Base-by-base conservation (phyloP, 2,888 invertebrate genomes). In the Gasteruption jaculator region DNA sequence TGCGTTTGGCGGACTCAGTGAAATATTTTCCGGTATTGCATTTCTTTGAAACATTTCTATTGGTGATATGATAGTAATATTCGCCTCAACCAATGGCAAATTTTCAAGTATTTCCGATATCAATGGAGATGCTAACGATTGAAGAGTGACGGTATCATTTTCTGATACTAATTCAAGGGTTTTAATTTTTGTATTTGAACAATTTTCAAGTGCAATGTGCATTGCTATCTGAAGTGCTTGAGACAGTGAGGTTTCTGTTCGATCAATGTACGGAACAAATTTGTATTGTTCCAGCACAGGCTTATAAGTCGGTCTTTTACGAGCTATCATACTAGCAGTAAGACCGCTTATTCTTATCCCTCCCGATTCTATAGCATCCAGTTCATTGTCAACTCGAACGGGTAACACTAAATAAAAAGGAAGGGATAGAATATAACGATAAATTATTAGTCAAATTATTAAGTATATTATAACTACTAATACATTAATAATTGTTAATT, bases 1-100 rank as follows among this genome's bases (percentile, higher is more conserved):
- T 1, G 83, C 71, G 34, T 86, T 82, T 0, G 84, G 79, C 52
- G 85, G 82, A 3, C 86, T 75, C 8, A 85, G 62, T 0, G 87
- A 86, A 25, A 84, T 64, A 54, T 88, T n/a, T n/a, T n/a, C n/a
- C n/a, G n/a, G n/a, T n/a, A n/a, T n/a, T n/a, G n/a, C n/a, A n/a
- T 20, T 73, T 66, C 1, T 68, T 53, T 1, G 77, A 74, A n/a
- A n/a, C n/a, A n/a, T n/a, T n/a, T n/a, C n/a, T n/a, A n/a, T n/a
- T n/a, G n/a, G n/a, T n/a, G n/a, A n/a, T n/a, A n/a, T n/a, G n/a
- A n/a, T n/a, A n/a, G n/a, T n/a, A n/a, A n/a, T n/a, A n/a, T n/a
- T n/a, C n/a, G n/a, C n/a, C n/a, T n/a, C n/a, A n/a, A n/a, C n/a
- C n/a, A n/a, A n/a, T n/a, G n/a, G n/a, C n/a, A n/a, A n/a, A n/a